Evolutionary conservation across 2,888 invertebrate species (phyloP).

Genomic region (Agonum fuliginosum): DNA sequence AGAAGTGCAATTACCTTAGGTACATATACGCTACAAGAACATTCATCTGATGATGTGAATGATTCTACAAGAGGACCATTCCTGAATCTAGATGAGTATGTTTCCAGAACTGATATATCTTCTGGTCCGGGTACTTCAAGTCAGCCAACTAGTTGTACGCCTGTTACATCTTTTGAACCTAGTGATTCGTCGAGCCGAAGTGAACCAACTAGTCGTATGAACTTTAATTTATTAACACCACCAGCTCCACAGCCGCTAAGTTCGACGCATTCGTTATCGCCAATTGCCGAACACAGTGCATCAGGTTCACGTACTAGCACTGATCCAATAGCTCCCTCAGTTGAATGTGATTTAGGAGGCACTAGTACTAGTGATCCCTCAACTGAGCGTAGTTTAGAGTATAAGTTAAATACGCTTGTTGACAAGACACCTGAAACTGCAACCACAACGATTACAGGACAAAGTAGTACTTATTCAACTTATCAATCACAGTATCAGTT

Average conservation of each 20-base stretch:
- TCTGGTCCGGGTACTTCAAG: background rate
- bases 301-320: background rate
- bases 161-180: background rate
- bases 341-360: constrained; percentile 15
- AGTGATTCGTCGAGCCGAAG: background rate
- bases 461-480: background rate
- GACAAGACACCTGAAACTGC: background rate
- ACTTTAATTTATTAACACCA: background rate
- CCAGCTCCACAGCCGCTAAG: background rate
- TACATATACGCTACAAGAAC: background rate
- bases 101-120: background rate
- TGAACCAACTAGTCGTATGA: background rate
- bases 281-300: background rate
- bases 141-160: background rate
- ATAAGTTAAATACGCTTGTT: background rate
- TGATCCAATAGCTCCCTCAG: constrained; percentile 7
- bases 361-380: background rate
- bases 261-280: background rate
- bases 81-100: background rate
- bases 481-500: background rate
- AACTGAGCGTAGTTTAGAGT: background rate
- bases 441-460: background rate
- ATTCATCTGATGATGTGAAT: background rate
- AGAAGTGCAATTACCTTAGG: background rate
- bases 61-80: background rate